phyloP scores from a whole-genome alignment of 2,113 vertebrate species.

The Hiodon tergisus region DNA sequence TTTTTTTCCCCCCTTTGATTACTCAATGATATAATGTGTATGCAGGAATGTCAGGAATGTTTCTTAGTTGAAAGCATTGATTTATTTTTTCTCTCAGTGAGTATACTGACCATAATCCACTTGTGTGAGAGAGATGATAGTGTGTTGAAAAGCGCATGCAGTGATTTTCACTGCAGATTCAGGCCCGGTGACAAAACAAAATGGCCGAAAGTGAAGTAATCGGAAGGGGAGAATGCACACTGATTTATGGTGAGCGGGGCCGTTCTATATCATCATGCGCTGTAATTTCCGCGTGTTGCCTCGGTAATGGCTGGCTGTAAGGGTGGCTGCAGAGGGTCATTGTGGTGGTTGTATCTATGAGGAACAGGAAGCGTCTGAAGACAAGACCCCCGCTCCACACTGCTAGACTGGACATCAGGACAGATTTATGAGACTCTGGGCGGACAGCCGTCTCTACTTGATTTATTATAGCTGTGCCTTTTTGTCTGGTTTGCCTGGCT shows the following conservation, averaged over 20 bases:
- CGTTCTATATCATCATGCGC: constrained; percentile 7
- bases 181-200: constrained; percentile 19
- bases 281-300: neutral
- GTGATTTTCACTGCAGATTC: constrained; percentile 36
- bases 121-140: no score
- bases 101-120: no score
- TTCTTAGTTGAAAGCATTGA: constrained; percentile 25
- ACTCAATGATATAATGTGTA: neutral
- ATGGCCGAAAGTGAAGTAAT: constrained; percentile 30
- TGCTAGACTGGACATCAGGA: constrained; percentile 18
- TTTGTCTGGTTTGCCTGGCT: constrained; percentile 38
- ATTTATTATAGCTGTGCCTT: constrained; percentile 42
- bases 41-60: neutral
- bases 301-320: neutral
- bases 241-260: neutral
- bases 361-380: constrained; percentile 15
- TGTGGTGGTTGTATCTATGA: constrained; percentile 3
- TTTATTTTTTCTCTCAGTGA: constrained; percentile 21
- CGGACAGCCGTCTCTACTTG: constrained; percentile 31
- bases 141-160: constrained; percentile 26
- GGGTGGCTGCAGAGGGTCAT: neutral
- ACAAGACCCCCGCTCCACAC: constrained; percentile 17
- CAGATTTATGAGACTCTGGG: constrained; percentile 33
- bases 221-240: neutral
- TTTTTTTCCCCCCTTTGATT: neutral